phyloP scores from a whole-genome alignment of 2,113 vertebrate species.

The Spilogale gracilis region DNA sequence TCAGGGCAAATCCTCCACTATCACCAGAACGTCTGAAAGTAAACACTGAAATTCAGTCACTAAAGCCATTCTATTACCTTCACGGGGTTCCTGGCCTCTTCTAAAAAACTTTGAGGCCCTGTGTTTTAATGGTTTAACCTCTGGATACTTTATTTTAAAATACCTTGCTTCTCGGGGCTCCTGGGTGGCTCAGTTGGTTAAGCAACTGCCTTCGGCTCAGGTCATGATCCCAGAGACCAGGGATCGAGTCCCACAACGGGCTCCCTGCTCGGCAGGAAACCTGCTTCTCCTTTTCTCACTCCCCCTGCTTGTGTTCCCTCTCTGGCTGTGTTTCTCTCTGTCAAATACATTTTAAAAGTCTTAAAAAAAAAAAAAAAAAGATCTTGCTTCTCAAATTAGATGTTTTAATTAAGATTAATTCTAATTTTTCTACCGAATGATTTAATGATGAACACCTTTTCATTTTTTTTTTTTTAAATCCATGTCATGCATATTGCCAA shows the following conservation, averaged over 20 bases:
- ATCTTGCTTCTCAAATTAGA: not conserved
- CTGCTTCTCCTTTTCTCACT: too few species aligned
- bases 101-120: not conserved
- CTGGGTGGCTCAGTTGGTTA: too few species aligned
- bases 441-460: not conserved
- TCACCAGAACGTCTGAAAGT: not conserved
- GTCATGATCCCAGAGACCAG: too few species aligned
- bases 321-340: too few species aligned
- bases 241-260: too few species aligned
- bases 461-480: conserved; percentile 59
- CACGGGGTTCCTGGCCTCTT: not conserved
- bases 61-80: not conserved
- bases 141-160: conserved; percentile 19
- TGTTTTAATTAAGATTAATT: conserved; percentile 28
- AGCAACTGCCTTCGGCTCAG: too few species aligned
- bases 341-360: too few species aligned
- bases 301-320: too few species aligned
- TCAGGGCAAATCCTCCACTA: not conserved
- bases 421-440: conserved; percentile 21
- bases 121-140: not conserved
- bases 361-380: too few species aligned
- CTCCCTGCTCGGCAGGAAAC: too few species aligned
- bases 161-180: not conserved
- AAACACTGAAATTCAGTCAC: not conserved
- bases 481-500: not conserved